phyloP scores from a whole-genome alignment of 2,888 invertebrate genomes.

The Noctua fimbriata region DNA sequence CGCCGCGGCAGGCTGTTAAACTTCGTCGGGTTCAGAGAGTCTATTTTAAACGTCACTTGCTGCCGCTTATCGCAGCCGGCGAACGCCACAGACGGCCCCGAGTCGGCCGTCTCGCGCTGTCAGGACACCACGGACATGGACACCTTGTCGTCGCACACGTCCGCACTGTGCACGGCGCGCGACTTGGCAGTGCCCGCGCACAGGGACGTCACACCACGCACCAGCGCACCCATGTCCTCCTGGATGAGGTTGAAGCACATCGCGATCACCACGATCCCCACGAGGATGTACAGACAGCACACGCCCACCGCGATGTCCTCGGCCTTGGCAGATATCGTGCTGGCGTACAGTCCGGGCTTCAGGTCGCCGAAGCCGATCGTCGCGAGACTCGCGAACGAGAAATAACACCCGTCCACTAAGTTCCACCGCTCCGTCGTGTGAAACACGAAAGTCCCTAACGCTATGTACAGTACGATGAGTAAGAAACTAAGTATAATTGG shows the following conservation, averaged over 20 bases:
- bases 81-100: conserved; percentile 79
- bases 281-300: conserved; percentile 95
- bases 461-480: conserved; percentile 96
- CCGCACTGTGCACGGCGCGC: conserved; percentile 85
- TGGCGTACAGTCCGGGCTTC: conserved; percentile 91
- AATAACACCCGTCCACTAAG: conserved; percentile 95
- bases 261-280: conserved; percentile 96
- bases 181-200: conserved; percentile 77
- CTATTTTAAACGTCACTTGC: conserved; percentile 83
- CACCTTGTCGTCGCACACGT: conserved; percentile 87
- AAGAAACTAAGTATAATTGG: conserved; percentile 96
- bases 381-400: conserved; percentile 94
- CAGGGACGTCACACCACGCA: conserved; percentile 74
- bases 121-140: conserved; percentile 90
- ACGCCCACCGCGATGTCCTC: conserved; percentile 93
- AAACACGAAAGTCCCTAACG: conserved; percentile 97
- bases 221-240: conserved; percentile 91
- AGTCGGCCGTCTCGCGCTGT: conserved; percentile 86
- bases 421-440: conserved; percentile 97
- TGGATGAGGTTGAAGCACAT: conserved; percentile 97
- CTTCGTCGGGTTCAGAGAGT: conserved; percentile 84
- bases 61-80: conserved; percentile 74
- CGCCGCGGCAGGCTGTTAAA: conserved; percentile 91
- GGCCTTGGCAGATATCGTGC: conserved; percentile 85
- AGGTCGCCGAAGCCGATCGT: conserved; percentile 96